Conservation (phyloP, 2,113 vertebrate genomes). For the Aleadryas rufinucha region DNA sequence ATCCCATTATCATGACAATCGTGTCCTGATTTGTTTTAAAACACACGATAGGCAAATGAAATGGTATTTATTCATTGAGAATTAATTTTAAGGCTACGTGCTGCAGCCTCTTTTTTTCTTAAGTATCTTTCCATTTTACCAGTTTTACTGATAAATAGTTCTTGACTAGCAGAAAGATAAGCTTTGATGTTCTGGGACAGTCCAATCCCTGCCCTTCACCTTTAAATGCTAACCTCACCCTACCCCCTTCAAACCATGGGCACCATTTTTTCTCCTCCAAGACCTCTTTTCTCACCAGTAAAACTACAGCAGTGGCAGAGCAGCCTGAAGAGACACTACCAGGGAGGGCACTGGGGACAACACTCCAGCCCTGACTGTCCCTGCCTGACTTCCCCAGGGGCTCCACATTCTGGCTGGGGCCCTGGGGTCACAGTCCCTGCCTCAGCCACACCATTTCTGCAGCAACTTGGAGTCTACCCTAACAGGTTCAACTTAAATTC, state of each 20-base stretch:
- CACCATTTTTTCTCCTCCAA: not conserved
- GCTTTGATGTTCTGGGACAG: not conserved
- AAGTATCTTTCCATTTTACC: not conserved
- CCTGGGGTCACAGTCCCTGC: not conserved
- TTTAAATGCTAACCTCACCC: not conserved
- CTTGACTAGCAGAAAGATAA: not conserved
- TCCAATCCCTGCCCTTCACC: not conserved
- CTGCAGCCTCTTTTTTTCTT: not conserved
- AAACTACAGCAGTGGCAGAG: not conserved
- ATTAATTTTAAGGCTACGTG: not conserved
- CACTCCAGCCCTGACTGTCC: not conserved
- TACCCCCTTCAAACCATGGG: accelerated
- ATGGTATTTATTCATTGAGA: not conserved
- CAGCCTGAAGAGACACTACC: not conserved
- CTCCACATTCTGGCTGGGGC: not conserved
- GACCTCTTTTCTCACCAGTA: not conserved
- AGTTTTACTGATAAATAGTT: not conserved
- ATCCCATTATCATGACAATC: not conserved
- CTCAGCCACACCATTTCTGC: not conserved
- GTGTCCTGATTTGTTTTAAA: not conserved
- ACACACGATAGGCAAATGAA: accelerated
- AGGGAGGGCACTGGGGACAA: not conserved
- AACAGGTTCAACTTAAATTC: not conserved
- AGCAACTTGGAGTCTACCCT: not conserved
- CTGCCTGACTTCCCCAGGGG: not conserved